phyloP scores from a whole-genome alignment of 30 jellyfish, hydroid and myxozoan species.

The Sanderia malayensis region DNA sequence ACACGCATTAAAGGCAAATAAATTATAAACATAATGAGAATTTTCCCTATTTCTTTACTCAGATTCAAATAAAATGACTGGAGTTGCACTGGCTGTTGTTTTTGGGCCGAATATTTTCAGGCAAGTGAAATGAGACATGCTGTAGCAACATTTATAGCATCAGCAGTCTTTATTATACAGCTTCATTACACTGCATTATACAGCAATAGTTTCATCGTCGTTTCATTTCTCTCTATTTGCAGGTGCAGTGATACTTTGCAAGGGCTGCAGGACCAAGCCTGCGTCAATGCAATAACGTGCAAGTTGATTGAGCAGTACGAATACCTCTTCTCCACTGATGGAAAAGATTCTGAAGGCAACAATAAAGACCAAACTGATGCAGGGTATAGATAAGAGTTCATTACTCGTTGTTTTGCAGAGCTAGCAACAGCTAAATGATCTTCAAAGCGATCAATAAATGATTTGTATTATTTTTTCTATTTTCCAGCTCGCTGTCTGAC shows the following conservation, averaged over 20 bases:
- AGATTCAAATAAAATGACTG: constrained; percentile 88
- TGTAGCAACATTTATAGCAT: neutral
- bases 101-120: constrained; percentile 98
- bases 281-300: constrained; percentile 86
- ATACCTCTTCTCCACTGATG: constrained; percentile 43
- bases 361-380: neutral
- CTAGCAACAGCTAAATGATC: too few species aligned
- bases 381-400: too few species aligned
- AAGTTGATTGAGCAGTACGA: constrained; percentile 60
- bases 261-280: constrained; percentile 94
- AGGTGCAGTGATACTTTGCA: constrained; percentile 94
- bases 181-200: neutral
- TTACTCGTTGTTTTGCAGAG: too few species aligned
- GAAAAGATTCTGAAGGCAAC: neutral
- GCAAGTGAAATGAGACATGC: constrained; percentile 32
- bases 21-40: too few species aligned
- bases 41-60: too few species aligned
- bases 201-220: neutral
- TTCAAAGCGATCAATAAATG: too few species aligned
- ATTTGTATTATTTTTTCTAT: too few species aligned
- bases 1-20: too few species aligned
- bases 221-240: neutral
- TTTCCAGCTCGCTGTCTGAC: too few species aligned
- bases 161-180: neutral
- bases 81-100: constrained; percentile 95